Base-by-base conservation (phyloP, 2,888 invertebrate genomes). In the Rapana venosa region DNA sequence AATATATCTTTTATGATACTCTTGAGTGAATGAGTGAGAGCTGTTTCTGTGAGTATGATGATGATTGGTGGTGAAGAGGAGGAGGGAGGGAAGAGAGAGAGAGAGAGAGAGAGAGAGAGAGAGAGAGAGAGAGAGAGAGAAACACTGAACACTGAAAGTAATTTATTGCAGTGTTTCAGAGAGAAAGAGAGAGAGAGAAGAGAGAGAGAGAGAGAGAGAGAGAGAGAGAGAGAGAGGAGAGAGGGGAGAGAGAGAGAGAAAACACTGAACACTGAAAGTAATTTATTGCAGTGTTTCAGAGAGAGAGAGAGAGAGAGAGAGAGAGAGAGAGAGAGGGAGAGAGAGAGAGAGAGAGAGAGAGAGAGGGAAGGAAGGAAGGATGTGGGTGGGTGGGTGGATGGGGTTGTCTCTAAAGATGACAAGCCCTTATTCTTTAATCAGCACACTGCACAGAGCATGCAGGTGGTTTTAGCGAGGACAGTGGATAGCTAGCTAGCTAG, bases 31-130 rank as follows among this genome's bases (percentile, higher is more conserved):
- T 61, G 61, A 61, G 61, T 61, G 61, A 61, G 13, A 61, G 61
- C 61, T 17, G 17, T 61, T 61, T 61, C 61, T 61, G 61, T 15
- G 61, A 61, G 61, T 15, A 17, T 15, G 61, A 61, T 11, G 61
- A 17, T 11, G 11, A 17, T 13, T 17, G 26, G 70, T 17, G 22
- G 15, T 30, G n/a, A 11, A 81, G 32, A 36, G 81, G 32, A 32
- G 32, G 81, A 81, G 81, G 22, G 81, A 32, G 81, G 81, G 15
- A 32, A 81, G 81, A 32, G 81, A 81, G 81, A 36, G 81, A 81
- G 81, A 81, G 81, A 36, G n/a, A 36, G 81, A 36, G 32, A 36
- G 81, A 22, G 5, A 22, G 70, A 70, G 5, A 22, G 70, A 70
- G 70, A 70, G 70, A 70, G 70, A 70, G 22, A 70, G 70, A 70